A percentile compares a stretch with the other conserved stretches of the same genome.
phyloP scores from a whole-genome alignment of 1,140 invertebrate species.

The Drosophila watanabei region DNA sequence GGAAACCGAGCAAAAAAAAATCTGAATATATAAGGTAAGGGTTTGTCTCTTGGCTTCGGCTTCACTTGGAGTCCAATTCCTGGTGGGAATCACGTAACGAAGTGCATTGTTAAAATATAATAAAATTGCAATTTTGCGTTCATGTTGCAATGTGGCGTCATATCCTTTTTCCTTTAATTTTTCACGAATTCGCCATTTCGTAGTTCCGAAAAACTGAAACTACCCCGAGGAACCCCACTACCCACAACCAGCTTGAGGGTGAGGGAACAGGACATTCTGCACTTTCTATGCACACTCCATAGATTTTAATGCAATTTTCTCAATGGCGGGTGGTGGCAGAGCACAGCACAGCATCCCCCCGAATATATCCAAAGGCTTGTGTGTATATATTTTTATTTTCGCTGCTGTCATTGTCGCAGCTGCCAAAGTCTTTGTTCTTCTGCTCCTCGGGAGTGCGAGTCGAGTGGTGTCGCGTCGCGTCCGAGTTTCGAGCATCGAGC shows the following conservation, averaged over 20 bases:
- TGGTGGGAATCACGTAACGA: slow-evolving; percentile 83
- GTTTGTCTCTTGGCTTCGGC: slow-evolving; percentile 35
- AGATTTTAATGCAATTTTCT: slow-evolving; percentile 85
- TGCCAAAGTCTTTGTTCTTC: slow-evolving; percentile 83
- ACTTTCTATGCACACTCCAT: slow-evolving; percentile 82
- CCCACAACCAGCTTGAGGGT: background rate
- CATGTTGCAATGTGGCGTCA: slow-evolving; percentile 85
- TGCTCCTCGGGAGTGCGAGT: slow-evolving; percentile 41
- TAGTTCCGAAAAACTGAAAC: slow-evolving; percentile 75
- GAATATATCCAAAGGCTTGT: slow-evolving; percentile 15
- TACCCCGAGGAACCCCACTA: slow-evolving; percentile 3
- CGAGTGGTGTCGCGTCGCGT: slow-evolving; percentile 40
- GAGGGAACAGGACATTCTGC: slow-evolving; percentile 43
- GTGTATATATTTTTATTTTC: slow-evolving; percentile 73
- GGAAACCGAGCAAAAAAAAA: slow-evolving; percentile 37
- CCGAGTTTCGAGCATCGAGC: slow-evolving; percentile 36
- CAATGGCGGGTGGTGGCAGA: slow-evolving; percentile 36
- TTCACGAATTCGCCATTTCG: slow-evolving; percentile 82
- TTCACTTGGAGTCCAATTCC: slow-evolving; percentile 55
- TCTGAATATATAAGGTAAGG: slow-evolving; percentile 18
- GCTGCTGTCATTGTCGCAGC: slow-evolving; percentile 78
- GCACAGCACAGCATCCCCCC: background rate
- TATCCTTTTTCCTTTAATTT: slow-evolving; percentile 85
- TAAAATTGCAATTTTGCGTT: slow-evolving; percentile 84
- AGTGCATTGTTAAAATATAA: slow-evolving; percentile 85